A percentile compares a stretch with the other conserved stretches of the same genome.
Evolutionary conservation across 2,113 vertebrate species (phyloP).

Genomic region (Gallinago jamesoni): DNA sequence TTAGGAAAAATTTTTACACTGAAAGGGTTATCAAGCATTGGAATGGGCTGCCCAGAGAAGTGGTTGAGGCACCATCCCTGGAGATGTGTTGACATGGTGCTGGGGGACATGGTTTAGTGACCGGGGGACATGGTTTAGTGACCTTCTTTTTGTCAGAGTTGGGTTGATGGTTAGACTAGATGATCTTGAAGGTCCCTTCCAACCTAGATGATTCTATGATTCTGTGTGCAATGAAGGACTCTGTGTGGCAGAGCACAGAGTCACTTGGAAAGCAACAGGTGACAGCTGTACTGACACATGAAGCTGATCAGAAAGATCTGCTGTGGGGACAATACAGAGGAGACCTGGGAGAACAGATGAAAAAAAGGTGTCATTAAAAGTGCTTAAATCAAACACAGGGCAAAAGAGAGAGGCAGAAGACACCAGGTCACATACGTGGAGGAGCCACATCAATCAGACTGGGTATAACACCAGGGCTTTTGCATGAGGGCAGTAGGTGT

Average conservation of each 20-base stretch:
- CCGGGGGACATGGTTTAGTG: too few relatives aligned
- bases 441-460: neutral
- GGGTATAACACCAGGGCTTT: neutral
- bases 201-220: too few relatives aligned
- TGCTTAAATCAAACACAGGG: neutral
- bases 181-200: too few relatives aligned
- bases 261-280: conserved; percentile 9
- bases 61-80: too few relatives aligned
- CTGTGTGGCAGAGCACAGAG: neutral
- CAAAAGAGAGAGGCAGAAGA: neutral
- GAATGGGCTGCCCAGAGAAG: too few relatives aligned
- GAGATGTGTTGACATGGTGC: too few relatives aligned
- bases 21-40: too few relatives aligned
- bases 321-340: neutral
- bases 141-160: too few relatives aligned
- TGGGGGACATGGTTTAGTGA: too few relatives aligned
- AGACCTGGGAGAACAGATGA: neutral
- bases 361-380: neutral
- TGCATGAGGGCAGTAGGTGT: neutral
- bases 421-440: neutral
- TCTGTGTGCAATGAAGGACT: neutral
- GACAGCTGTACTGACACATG: neutral
- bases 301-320: neutral
- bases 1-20: too few relatives aligned
- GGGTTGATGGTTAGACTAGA: too few relatives aligned